Base-by-base conservation (phyloP, 2,113 vertebrate genomes). In the Oryzias celebensis region DNA sequence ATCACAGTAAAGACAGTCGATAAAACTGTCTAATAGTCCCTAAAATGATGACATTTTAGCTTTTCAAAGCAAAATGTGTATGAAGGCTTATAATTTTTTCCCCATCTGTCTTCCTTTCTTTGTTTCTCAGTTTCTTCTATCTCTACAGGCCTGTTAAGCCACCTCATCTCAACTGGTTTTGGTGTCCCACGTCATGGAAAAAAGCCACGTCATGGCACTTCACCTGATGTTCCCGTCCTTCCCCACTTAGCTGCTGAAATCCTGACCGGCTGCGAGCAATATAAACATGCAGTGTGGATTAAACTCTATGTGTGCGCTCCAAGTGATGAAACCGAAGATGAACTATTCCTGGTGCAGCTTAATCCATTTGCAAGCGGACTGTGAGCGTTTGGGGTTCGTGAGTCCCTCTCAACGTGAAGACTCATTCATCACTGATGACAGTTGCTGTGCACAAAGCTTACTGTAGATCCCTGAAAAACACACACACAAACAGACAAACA, bases 151-250 rank as follows among this genome's bases (percentile, higher is more conserved):
- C 31, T 22, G 5, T 63, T 47, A 10, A 36, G 36, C 12, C 36
- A 36, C 10, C 36, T 52, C 14, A 60, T 41, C 52, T 22, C 57
- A 17, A 45, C 62, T 46, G 53, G 2, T 45, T 51, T 68, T 20
- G 50, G 49, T 31, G 44, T 24, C 16, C 5, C 31, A 69, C 42
- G 52, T 82, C 69, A 87, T 6, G 58, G 70, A 81, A 78, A 72
- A 47, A 62, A 56, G 46, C 26, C 14, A 57, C 44, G 46, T 74
- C 61, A 53, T 17, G 2, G 51, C 56, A 61, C 65, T 68, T 87
- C 80, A 85, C 80, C 81, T 84, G 85, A 68, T 80, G 58, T 77
- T 72, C 52, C 70, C 66, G 58, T 71, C 67, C 64, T 75, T 77
- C 73, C 68, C 52, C 17, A 43, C 59, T 76, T 60, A 71, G 66